Evolutionary conservation across 1,140 invertebrate species (phyloP).

Genomic region (Temnothorax nylanderi): DNA sequence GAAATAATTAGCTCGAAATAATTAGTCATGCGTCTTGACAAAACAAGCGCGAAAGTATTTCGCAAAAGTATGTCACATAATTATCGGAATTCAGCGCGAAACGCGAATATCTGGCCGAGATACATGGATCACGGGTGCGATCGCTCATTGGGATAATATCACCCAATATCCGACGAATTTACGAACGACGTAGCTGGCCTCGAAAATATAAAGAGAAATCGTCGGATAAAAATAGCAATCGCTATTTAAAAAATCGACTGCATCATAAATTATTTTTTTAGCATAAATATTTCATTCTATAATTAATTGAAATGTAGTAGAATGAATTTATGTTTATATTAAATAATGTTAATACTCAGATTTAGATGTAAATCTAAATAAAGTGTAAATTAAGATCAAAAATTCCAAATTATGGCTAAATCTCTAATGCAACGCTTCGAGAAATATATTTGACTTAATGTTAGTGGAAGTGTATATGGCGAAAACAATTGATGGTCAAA

Average conservation of each 20-base stretch:
- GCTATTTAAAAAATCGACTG: neutral
- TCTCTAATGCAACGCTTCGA: neutral
- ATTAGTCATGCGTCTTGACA: neutral
- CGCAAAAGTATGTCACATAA: slow-evolving; percentile 18
- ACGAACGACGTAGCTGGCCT: neutral
- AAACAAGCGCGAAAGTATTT: slow-evolving; percentile 28
- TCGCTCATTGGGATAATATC: neutral
- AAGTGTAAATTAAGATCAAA: neutral
- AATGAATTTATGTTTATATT: neutral
- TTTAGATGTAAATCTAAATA: neutral
- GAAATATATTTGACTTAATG: neutral
- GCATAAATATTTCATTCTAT: neutral
- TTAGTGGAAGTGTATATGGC: neutral
- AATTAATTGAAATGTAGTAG: slow-evolving; percentile 1
- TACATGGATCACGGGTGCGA: neutral
- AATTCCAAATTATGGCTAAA: neutral
- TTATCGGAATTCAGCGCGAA: slow-evolving; percentile 11
- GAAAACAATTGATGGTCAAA: neutral
- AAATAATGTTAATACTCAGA: neutral
- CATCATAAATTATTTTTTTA: neutral
- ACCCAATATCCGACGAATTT: neutral
- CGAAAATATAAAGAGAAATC: neutral
- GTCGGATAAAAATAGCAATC: neutral
- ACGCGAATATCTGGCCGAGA: neutral
- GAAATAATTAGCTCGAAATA: slow-evolving; percentile 23